Evolutionary conservation across 2,113 vertebrate species (phyloP), one percentile per base, ranked within the genome.

Genomic region (Equus quagga): DNA sequence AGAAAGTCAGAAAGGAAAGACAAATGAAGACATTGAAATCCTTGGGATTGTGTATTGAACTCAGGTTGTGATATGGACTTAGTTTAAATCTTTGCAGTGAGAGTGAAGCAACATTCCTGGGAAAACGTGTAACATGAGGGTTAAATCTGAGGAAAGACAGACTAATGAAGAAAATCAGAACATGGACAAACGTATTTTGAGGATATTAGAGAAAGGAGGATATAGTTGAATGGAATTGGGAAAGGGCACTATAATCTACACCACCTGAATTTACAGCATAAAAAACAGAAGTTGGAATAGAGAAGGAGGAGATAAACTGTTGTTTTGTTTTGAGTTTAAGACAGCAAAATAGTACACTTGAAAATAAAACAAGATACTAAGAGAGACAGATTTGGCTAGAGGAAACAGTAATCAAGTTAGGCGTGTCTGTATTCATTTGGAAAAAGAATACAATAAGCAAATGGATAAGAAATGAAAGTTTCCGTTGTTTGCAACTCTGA

Each of bases 281-380:
- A 46, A 76, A 94, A 92, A 26, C 2, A 78, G 4, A 36, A 26
- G 21, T 91, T 49, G n/a, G 51, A 86, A 82, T 89, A 21, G 23
- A 54, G 24, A 80, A 89, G 41, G 46, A 89, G 18, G 36, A 72
- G 6, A 70, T 75, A 72, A 56, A 44, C 56, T 58, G 33, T 54
- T 91, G 12, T 67, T 67, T 41, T 51, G 36, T 51, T 51, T 41
- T 78, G 87, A 95, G 21, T 80, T 91, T 62, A 88, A 84, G 58
- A 67, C 72, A 41, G 17, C 79, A 91, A 65, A 73, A 10, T 96
- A 75, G 15, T 62, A 51, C 4, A 58, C 12, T 62, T 89, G 65
- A 91, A 94, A 97, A 60, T 83, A 67, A 94, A 94, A 86, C 19
- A 60, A 91, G 73, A 36, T 90, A 79, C 82, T 89, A 31, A 31